Evolutionary conservation across 1,140 invertebrate species (phyloP).

Genomic region (Cecropterus lyciades): DNA sequence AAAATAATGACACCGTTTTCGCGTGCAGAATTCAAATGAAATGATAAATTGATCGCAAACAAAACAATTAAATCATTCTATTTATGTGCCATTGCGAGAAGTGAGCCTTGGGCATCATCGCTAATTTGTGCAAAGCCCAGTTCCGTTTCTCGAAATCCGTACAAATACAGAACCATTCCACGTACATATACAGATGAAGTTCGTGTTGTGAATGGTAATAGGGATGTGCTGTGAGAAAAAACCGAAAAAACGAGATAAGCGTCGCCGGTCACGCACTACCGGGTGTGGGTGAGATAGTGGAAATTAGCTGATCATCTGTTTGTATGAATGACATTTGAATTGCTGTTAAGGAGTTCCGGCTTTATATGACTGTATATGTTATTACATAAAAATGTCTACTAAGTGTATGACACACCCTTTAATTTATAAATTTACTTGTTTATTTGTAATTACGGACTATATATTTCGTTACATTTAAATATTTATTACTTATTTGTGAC

Average conservation of each 20-base stretch:
- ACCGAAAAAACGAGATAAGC: conserved; percentile 53
- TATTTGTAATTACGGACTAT: too few species aligned
- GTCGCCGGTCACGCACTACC: conserved; percentile 47
- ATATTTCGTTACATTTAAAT: too few species aligned
- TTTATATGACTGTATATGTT: background rate
- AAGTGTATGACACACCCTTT: too few species aligned
- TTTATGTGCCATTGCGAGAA: conserved; percentile 51
- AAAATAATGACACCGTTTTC: conserved; percentile 30
- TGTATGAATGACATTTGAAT: conserved; percentile 16
- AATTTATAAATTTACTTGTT: too few species aligned
- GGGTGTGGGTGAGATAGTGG: conserved; percentile 39
- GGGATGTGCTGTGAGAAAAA: conserved; percentile 62
- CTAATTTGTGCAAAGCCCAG: conserved; percentile 55
- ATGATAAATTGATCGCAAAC: conserved; percentile 45
- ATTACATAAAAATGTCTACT: too few species aligned
- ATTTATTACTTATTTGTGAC: too few species aligned
- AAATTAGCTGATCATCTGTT: conserved; percentile 49
- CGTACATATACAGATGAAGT: conserved; percentile 56
- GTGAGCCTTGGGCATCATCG: conserved; percentile 58
- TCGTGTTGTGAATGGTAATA: conserved; percentile 53
- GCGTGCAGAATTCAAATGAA: conserved; percentile 34
- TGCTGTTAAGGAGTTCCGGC: conserved; percentile 12
- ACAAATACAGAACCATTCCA: conserved; percentile 56
- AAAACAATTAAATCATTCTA: conserved; percentile 60
- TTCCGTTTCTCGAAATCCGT: conserved; percentile 65